Evolutionary conservation across 2,888 invertebrate species (phyloP).

Genomic region (Agrotis ipsilon): DNA sequence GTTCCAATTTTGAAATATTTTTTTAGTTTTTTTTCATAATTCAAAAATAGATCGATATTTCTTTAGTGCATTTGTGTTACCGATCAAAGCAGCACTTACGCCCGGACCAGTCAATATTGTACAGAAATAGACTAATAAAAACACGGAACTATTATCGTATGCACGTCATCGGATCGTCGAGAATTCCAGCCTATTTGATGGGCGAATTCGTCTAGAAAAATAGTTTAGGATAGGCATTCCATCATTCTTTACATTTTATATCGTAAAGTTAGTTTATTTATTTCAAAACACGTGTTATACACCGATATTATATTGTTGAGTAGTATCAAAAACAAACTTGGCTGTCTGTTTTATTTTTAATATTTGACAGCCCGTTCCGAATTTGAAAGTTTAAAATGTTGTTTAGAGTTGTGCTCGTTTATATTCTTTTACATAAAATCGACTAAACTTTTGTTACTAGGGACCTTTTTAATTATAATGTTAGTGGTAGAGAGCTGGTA

Average conservation of each 20-base stretch:
- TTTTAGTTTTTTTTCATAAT: too few relatives aligned
- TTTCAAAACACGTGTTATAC: slow-evolving; percentile 11
- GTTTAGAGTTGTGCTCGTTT: slow-evolving; percentile 1
- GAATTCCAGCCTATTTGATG: slow-evolving; percentile 37
- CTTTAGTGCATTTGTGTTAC: slow-evolving; percentile 22
- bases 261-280: slow-evolving; percentile 32
- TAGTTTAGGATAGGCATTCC: slow-evolving; percentile 31
- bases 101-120: slow-evolving; percentile 33
- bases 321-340: slow-evolving; percentile 31
- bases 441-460: slow-evolving; percentile 9
- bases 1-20: too few relatives aligned
- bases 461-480: slow-evolving; percentile 17
- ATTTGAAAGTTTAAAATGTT: slow-evolving; percentile 15
- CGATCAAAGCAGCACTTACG: slow-evolving; percentile 28
- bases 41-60: too few relatives aligned
- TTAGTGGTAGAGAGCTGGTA: slow-evolving; percentile 3
- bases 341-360: not conserved
- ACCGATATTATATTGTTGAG: slow-evolving; percentile 22
- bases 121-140: slow-evolving; percentile 57
- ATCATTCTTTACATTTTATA: slow-evolving; percentile 17
- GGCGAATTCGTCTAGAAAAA: slow-evolving; percentile 28
- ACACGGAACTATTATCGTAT: slow-evolving; percentile 28
- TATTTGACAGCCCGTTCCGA: slow-evolving; percentile 14
- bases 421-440: slow-evolving; percentile 18
- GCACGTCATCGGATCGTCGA: slow-evolving; percentile 45